Evolutionary conservation across 2,797 vertebrate species (phyloP).

Genomic region (Scarus forsteni): DNA sequence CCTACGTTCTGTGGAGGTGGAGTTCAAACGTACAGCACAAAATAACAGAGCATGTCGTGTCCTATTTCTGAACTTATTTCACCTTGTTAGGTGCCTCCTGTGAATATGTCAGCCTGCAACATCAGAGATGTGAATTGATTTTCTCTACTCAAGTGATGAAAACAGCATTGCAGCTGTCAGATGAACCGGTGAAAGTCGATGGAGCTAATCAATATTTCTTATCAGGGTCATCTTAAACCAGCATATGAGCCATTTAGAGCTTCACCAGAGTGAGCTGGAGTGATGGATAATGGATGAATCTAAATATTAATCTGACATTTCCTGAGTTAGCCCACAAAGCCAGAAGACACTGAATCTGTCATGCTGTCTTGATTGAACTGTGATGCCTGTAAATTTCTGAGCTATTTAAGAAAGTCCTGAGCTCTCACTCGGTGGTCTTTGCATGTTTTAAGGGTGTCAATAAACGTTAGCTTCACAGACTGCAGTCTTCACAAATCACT

Average conservation of each 20-base stretch:
- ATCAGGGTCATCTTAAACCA: neutral
- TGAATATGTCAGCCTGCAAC: conserved; percentile 38
- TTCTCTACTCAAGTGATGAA: conserved; percentile 37
- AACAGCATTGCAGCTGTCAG: conserved; percentile 24
- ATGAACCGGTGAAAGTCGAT: conserved; percentile 18
- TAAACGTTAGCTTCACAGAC: neutral
- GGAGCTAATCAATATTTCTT: conserved; percentile 28
- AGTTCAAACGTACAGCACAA: neutral
- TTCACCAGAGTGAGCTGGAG: neutral
- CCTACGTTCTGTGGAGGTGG: neutral
- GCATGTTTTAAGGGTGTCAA: neutral
- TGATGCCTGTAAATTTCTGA: neutral
- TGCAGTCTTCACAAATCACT: conserved; percentile 4
- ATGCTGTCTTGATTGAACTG: neutral
- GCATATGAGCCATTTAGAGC: neutral
- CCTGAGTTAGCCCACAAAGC: no score
- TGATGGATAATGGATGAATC: neutral
- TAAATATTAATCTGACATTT: conserved; percentile 1
- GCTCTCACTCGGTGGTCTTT: neutral
- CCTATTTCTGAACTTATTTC: conserved; percentile 19
- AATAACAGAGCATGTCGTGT: conserved; percentile 7
- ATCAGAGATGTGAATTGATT: conserved; percentile 44
- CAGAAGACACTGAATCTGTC: neutral
- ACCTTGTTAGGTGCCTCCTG: conserved; percentile 20
- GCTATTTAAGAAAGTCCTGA: neutral